phyloP scores from a whole-genome alignment of 2,113 vertebrate genomes.

The Nothocercus julius region DNA sequence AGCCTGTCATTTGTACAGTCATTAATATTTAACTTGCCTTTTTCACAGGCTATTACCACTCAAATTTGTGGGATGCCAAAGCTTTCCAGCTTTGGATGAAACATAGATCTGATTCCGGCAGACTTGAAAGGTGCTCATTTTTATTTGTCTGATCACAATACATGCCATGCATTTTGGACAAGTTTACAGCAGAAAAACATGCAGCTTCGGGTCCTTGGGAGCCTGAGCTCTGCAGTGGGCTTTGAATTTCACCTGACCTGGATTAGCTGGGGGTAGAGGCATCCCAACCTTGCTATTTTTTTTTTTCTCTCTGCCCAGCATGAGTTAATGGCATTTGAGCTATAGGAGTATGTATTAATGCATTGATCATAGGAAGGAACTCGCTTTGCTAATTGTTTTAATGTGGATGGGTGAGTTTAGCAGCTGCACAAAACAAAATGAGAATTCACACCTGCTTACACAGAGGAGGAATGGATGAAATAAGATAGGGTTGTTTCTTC shows the following conservation, averaged over 20 bases:
- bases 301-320: background rate
- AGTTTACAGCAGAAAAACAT: background rate
- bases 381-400: background rate
- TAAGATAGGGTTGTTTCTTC: background rate
- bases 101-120: slow-evolving; percentile 11
- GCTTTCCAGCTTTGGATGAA: background rate
- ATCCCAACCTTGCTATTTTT: background rate
- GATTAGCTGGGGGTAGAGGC: background rate
- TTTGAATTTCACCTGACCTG: background rate
- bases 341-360: background rate
- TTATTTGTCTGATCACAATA: background rate
- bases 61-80: slow-evolving; percentile 42
- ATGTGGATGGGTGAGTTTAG: background rate
- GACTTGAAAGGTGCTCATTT: background rate
- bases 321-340: background rate
- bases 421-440: background rate
- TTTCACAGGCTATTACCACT: slow-evolving; percentile 60
- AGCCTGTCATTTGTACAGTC: slow-evolving; percentile 44
- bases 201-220: background rate
- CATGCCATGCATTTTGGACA: background rate
- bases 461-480: background rate
- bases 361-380: background rate
- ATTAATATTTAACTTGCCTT: slow-evolving; percentile 70
- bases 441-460: background rate
- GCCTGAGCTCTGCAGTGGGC: background rate